Conservation (phyloP, 2,888 invertebrate genomes). For the Drosophila siamana region DNA sequence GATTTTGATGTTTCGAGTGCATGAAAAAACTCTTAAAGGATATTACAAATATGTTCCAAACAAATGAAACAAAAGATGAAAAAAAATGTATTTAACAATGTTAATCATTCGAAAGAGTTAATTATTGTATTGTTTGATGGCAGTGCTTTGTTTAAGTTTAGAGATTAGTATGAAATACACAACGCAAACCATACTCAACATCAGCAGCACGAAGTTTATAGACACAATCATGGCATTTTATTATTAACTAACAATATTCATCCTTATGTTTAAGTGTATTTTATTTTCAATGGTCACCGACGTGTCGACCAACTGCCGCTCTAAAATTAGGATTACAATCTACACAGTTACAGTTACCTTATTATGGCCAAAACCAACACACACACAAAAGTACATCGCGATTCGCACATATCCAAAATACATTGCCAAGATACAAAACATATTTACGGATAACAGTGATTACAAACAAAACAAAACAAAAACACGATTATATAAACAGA, state of each 20-base stretch:
- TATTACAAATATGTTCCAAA: constrained; percentile 2
- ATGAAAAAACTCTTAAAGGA: constrained; percentile 2
- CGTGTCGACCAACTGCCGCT: constrained; percentile 5
- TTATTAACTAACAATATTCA: neutral
- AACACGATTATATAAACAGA: constrained; percentile 9
- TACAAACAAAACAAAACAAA: constrained; percentile 19
- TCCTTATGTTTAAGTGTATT: constrained; percentile 1
- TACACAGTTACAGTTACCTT: constrained; percentile 14
- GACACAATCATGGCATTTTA: constrained; percentile 21
- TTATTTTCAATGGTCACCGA: constrained; percentile 1
- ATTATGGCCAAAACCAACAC: constrained; percentile 10
- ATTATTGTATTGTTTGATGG: constrained; percentile 13
- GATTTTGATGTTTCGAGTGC: constrained; percentile 2
- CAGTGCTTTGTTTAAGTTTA: constrained; percentile 34
- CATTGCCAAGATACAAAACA: constrained; percentile 67
- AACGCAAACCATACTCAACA: constrained; percentile 36
- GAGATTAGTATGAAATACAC: constrained; percentile 25
- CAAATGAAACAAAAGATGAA: neutral
- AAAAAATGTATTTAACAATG: neutral
- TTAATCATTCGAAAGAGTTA: constrained; percentile 5
- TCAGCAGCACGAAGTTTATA: constrained; percentile 6
- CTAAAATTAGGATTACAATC: neutral
- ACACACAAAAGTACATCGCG: constrained; percentile 17
- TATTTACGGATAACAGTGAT: constrained; percentile 36
- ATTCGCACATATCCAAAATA: constrained; percentile 39